These are phyloP conservation scores for Nasonia vitripennis DNA, from an alignment of 1,140 invertebrate species.

Conservation along the genomic window DNA sequence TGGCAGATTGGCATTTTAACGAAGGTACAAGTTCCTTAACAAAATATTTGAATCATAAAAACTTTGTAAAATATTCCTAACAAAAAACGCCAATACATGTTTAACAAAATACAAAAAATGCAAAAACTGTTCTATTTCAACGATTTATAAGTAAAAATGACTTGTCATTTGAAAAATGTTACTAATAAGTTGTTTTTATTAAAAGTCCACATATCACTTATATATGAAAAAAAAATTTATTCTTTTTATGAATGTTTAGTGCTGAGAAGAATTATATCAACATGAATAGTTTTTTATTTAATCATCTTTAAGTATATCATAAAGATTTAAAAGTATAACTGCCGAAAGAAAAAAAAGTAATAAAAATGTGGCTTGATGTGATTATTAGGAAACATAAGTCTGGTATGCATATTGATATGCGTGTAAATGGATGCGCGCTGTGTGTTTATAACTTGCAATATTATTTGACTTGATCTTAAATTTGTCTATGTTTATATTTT, in stretches of 20 bases:
- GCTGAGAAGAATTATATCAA: background rate
- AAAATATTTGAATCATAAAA: background rate
- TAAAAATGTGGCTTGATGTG: conserved; percentile 26
- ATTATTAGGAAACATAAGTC: background rate
- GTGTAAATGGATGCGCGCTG: conserved; percentile 25
- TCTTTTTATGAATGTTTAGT: background rate
- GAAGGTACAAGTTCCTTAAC: conserved; percentile 22
- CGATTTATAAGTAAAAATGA: background rate
- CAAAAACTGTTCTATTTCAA: background rate
- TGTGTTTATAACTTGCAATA: conserved; percentile 30
- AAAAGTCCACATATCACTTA: conserved; percentile 1
- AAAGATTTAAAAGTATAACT: background rate
- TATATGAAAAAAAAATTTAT: conserved; percentile 12
- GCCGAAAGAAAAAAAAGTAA: conserved; percentile 23
- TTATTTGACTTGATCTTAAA: conserved; percentile 26
- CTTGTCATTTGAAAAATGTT: background rate
- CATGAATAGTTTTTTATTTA: background rate
- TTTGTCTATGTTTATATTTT: conserved; percentile 43
- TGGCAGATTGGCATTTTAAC: conserved; percentile 49
- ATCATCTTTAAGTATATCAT: conserved; percentile 1
- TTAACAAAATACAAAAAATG: conserved; percentile 2
- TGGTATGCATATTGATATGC: conserved; percentile 36
- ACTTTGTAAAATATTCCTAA: background rate
- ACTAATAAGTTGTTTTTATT: background rate
- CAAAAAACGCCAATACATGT: background rate